A percentile compares a stretch with the other conserved stretches of the same genome.
phyloP scores from a whole-genome alignment of 2,113 vertebrate species.

The Chaetops frenatus region DNA sequence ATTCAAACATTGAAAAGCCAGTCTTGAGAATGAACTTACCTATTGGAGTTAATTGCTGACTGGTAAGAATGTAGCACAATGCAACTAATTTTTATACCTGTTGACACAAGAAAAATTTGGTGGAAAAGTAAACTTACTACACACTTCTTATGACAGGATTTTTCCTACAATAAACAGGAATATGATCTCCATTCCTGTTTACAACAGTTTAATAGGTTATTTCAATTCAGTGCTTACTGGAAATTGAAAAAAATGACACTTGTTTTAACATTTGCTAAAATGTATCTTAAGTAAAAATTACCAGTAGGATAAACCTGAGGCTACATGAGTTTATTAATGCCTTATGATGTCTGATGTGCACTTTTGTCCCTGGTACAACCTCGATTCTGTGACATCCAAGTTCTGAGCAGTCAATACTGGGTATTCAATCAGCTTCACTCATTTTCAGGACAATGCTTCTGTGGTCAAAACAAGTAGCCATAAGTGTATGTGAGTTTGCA shows the following conservation, averaged over 20 bases:
- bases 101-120: not conserved
- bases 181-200: not conserved
- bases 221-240: not conserved
- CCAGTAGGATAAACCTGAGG: not conserved
- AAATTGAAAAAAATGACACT: not conserved
- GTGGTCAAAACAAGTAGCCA: not conserved
- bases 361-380: no score
- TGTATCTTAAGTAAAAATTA: not conserved
- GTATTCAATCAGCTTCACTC: fast-evolving
- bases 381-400: not conserved
- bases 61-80: not conserved
- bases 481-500: not conserved
- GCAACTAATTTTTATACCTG: not conserved
- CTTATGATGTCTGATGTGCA: not conserved
- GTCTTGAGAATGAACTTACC: not conserved
- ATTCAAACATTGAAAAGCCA: not conserved
- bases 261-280: not conserved
- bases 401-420: not conserved
- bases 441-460: not conserved
- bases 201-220: not conserved
- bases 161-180: not conserved
- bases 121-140: not conserved
- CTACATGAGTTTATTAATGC: not conserved
- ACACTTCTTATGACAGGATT: not conserved
- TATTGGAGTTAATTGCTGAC: not conserved